phyloP scores from a whole-genome alignment of 2,797 vertebrate species.

The Sternarchorhynchus goeldii region DNA sequence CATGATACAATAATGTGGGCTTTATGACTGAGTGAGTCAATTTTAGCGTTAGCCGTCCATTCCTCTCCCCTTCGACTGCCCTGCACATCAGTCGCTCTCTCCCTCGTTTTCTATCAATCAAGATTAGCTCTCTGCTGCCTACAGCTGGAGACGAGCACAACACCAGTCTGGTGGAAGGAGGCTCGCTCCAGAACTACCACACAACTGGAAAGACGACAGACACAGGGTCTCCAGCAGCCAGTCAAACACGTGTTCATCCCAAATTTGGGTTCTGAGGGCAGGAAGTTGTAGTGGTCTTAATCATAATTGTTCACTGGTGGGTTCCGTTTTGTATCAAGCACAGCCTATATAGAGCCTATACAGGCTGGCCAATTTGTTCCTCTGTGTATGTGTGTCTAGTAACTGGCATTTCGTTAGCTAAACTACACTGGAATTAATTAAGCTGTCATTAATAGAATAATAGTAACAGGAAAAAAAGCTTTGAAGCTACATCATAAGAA shows the following conservation, averaged over 20 bases:
- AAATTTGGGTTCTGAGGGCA: conserved; percentile 26
- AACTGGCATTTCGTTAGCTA: neutral
- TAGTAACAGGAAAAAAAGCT: too few species aligned
- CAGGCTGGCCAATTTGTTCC: neutral
- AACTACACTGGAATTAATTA: neutral
- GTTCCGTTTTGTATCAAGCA: conserved; percentile 30
- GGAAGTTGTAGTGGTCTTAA: conserved; percentile 31
- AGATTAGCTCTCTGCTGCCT: conserved; percentile 53
- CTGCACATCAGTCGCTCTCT: conserved; percentile 45
- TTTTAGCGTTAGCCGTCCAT: conserved; percentile 60
- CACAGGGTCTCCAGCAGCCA: conserved; percentile 39
- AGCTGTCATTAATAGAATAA: neutral
- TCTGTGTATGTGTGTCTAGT: neutral
- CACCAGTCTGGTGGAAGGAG: conserved; percentile 36
- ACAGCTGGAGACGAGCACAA: conserved; percentile 47
- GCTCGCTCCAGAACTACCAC: conserved; percentile 37
- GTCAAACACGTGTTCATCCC: conserved; percentile 45
- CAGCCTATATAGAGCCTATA: neutral
- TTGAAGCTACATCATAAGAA: neutral
- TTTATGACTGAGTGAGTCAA: conserved; percentile 63
- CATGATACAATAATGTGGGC: conserved; percentile 62
- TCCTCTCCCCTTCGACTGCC: conserved; percentile 48
- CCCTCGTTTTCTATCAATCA: conserved; percentile 53
- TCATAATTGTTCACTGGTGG: conserved; percentile 36
- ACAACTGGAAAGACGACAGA: conserved; percentile 35